Conservation (phyloP, 2,888 invertebrate genomes). For the Caenorhabditis doughertyi region DNA sequence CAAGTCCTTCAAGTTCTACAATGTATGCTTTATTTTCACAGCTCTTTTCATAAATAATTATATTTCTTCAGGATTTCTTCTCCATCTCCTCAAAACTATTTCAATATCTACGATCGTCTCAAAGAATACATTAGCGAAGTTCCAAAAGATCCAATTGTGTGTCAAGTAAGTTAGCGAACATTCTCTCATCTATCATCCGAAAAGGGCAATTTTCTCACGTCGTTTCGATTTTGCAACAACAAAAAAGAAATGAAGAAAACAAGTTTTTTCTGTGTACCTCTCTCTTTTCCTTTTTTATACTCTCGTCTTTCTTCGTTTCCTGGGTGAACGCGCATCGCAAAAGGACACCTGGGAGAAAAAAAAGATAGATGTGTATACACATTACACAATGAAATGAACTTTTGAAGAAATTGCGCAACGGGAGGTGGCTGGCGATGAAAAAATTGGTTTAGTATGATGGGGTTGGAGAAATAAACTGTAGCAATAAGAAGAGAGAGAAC, state of each 20-base stretch:
- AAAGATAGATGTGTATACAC: conserved; percentile 5
- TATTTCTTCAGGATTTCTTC: conserved; percentile 27
- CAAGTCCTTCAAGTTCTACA: conserved; percentile 37
- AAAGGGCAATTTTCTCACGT: conserved; percentile 33
- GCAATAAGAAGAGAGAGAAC: too few species aligned
- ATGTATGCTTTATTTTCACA: neutral
- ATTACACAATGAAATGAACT: conserved; percentile 10
- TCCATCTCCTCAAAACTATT: conserved; percentile 16
- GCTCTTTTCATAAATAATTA: neutral
- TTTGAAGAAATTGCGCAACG: conserved; percentile 11
- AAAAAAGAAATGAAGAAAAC: conserved; percentile 18
- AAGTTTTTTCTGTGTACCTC: conserved; percentile 38
- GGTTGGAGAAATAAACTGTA: neutral
- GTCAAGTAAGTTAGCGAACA: conserved; percentile 36
- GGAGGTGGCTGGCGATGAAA: neutral
- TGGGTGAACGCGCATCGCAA: conserved; percentile 29
- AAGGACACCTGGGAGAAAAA: conserved; percentile 10
- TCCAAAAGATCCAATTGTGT: conserved; percentile 51
- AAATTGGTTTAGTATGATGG: conserved; percentile 1
- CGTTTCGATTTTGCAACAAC: conserved; percentile 20
- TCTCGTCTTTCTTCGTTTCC: conserved; percentile 2
- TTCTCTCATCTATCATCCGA: conserved; percentile 22
- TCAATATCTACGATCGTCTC: conserved; percentile 37
- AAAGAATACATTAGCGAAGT: conserved; percentile 45
- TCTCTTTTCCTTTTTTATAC: neutral